Evolutionary conservation across 2,797 vertebrate genomes (phyloP).

Genomic region (Podarcis siculus): DNA sequence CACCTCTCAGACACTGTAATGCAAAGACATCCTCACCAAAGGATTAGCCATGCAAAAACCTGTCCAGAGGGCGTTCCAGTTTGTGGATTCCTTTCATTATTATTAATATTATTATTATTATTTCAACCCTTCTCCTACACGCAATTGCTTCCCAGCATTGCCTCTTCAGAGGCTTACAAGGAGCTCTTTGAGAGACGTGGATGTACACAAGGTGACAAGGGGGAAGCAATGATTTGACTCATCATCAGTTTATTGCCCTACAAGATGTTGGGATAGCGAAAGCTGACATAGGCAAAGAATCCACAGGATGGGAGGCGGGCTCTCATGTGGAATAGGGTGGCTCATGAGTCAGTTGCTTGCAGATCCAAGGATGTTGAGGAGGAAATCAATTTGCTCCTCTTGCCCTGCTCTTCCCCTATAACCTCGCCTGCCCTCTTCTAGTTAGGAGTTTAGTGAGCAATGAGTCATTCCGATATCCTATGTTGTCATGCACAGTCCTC

Average conservation of each 20-base stretch:
- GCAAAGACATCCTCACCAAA: not conserved
- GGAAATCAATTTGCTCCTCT: not conserved
- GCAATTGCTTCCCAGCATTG: not conserved
- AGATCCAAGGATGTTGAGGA: not conserved
- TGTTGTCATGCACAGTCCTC: too few species aligned
- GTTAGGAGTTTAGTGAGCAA: not conserved
- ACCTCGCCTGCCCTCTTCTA: not conserved
- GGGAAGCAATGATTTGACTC: constrained; percentile 42
- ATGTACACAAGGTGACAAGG: not conserved
- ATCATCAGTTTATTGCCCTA: constrained; percentile 34
- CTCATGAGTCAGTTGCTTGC: not conserved
- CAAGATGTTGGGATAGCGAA: not conserved
- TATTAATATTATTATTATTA: not conserved
- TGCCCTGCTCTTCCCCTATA: not conserved
- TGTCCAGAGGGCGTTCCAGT: constrained; percentile 24
- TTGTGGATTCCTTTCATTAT: not conserved
- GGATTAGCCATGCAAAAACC: constrained; percentile 35
- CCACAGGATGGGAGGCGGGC: not conserved
- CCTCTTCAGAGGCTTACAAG: constrained; percentile 34
- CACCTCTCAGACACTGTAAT: too few species aligned
- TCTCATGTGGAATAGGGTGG: too few species aligned
- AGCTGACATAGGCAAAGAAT: not conserved
- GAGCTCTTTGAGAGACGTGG: constrained; percentile 39
- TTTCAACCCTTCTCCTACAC: not conserved
- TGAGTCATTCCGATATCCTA: not conserved